Conservation (phyloP, 1,140 invertebrate genomes). For the Drosophila parvula region DNA sequence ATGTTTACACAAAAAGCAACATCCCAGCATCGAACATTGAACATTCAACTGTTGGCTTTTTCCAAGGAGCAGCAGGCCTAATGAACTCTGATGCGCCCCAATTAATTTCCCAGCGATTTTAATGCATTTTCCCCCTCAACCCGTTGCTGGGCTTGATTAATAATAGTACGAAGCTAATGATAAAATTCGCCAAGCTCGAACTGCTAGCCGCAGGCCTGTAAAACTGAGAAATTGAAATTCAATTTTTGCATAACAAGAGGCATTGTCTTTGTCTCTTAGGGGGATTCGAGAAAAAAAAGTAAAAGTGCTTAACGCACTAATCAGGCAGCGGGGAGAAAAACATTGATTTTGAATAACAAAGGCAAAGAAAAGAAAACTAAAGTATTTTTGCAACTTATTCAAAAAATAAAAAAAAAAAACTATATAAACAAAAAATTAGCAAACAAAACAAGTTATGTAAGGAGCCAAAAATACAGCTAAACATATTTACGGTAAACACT, state of each 20-base stretch:
- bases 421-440: conserved; percentile 9
- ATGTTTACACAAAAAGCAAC: conserved; percentile 50
- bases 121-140: neutral
- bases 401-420: conserved; percentile 1
- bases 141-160: conserved; percentile 31
- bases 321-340: conserved; percentile 31
- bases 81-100: conserved; percentile 34
- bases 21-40: conserved; percentile 14
- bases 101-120: conserved; percentile 29
- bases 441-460: conserved; percentile 49
- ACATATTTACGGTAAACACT: conserved; percentile 55
- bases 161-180: conserved; percentile 7
- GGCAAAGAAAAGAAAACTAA: conserved; percentile 21
- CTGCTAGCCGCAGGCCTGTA: conserved; percentile 8
- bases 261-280: conserved; percentile 22
- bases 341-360: conserved; percentile 68
- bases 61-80: conserved; percentile 16
- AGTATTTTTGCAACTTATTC: conserved; percentile 26
- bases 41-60: neutral
- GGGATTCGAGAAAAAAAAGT: conserved; percentile 42
- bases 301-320: conserved; percentile 68
- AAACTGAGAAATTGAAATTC: conserved; percentile 26
- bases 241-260: conserved; percentile 42
- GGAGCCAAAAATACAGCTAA: conserved; percentile 23
- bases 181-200: conserved; percentile 9